Conservation (phyloP, 1,140 invertebrate species). For the Trachymyrmex cornetzi region DNA sequence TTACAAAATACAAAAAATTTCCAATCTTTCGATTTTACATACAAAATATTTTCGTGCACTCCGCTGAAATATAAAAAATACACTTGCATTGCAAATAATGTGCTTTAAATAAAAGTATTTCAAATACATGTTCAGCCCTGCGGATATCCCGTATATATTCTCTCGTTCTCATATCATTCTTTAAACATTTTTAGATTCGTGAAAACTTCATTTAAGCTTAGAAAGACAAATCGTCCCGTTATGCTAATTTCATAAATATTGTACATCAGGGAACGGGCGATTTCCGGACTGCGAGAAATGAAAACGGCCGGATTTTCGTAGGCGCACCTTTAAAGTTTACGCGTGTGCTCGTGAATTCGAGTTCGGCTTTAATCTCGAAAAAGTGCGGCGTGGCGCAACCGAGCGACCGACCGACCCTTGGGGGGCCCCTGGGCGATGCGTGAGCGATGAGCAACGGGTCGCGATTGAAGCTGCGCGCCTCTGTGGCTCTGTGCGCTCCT, state of each 20-base stretch:
- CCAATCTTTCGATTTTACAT: too few relatives aligned
- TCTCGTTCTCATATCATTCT: background rate
- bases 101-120: too few relatives aligned
- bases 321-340: slow-evolving; percentile 28
- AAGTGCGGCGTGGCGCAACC: slow-evolving; percentile 3
- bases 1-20: too few relatives aligned
- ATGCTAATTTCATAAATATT: background rate
- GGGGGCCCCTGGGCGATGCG: slow-evolving; percentile 51
- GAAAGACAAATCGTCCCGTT: background rate
- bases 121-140: too few relatives aligned
- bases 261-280: background rate
- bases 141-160: background rate
- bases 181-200: background rate
- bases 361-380: slow-evolving; percentile 61
- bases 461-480: slow-evolving; percentile 60
- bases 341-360: slow-evolving; percentile 2
- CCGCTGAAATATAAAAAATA: too few relatives aligned
- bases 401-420: too few relatives aligned
- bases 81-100: too few relatives aligned
- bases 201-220: background rate
- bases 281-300: background rate
- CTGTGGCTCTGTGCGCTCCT: slow-evolving; percentile 54
- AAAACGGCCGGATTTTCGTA: background rate
- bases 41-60: too few relatives aligned
- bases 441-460: slow-evolving; percentile 64